A percentile compares a stretch with the other conserved stretches of the same genome.
Conservation (phyloP, 2,888 invertebrate genomes). For the Neocrepidodera transversa region DNA sequence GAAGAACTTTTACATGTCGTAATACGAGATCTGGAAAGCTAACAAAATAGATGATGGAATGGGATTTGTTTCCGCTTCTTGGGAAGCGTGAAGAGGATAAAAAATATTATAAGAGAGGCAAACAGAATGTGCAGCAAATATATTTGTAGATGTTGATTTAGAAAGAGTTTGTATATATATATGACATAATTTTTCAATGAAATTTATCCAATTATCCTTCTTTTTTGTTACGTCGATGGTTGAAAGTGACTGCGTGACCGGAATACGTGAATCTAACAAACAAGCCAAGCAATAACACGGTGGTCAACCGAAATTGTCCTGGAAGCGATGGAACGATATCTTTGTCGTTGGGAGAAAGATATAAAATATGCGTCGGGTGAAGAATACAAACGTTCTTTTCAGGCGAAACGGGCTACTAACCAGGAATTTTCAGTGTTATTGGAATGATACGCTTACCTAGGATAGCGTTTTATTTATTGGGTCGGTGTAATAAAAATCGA, state of each 20-base stretch:
- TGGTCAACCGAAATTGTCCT: conserved; percentile 27
- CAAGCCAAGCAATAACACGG: conserved; percentile 27
- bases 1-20: too few relatives aligned
- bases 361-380: conserved; percentile 24
- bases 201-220: background rate
- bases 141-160: too few relatives aligned
- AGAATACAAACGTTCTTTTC: conserved; percentile 23
- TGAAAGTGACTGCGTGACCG: conserved; percentile 20
- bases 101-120: too few relatives aligned
- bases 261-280: conserved; percentile 18
- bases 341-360: conserved; percentile 23
- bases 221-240: background rate
- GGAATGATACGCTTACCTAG: background rate
- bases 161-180: too few relatives aligned
- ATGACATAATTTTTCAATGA: too few relatives aligned
- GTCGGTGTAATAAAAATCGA: too few relatives aligned
- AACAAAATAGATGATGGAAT: too few relatives aligned
- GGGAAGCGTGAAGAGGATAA: too few relatives aligned
- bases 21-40: too few relatives aligned
- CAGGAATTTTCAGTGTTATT: background rate
- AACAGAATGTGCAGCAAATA: too few relatives aligned
- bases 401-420: background rate
- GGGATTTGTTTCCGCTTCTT: too few relatives aligned
- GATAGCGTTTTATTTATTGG: too few relatives aligned
- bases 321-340: conserved; percentile 25